phyloP scores from a whole-genome alignment of 2,888 invertebrate genomes.

The Bombylius major region DNA sequence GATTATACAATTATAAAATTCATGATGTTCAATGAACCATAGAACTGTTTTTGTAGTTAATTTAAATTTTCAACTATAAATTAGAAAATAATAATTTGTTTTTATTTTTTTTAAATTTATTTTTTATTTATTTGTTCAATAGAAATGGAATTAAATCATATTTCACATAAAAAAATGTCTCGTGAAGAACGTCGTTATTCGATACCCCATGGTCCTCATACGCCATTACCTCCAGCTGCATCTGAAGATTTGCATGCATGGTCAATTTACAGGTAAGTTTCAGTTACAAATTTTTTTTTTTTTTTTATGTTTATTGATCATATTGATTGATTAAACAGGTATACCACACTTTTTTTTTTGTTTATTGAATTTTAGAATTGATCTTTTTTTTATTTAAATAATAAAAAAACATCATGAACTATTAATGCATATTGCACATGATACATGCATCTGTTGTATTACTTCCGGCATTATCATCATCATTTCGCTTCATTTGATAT shows the following conservation, averaged over 20 bases:
- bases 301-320: background rate
- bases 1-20: no score
- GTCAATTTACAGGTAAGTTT: conserved; percentile 75
- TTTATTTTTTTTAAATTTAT: background rate
- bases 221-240: conserved; percentile 59
- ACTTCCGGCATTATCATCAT: background rate
- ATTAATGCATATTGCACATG: no score
- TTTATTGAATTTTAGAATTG: no score
- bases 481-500: background rate
- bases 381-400: no score
- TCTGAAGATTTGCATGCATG: conserved; percentile 90
- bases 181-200: conserved; percentile 73
- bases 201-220: conserved; percentile 69
- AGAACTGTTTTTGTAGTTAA: no score
- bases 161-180: conserved; percentile 31
- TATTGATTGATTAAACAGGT: no score
- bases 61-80: no score
- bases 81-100: background rate
- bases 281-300: background rate
- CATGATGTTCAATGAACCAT: no score
- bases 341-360: background rate
- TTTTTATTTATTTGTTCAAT: background rate
- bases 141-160: conserved; percentile 2
- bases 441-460: no score
- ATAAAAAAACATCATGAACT: no score